Conservation (phyloP, 2,113 vertebrate genomes). For the human region GRCh38 chr4:180847501-180848000, state of each 20-base stretch:
- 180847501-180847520: background rate
- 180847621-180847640: background rate
- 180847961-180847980: background rate
- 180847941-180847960: background rate
- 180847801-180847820: background rate
- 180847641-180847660: slow-evolving; percentile 5
- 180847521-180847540: background rate
- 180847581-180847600: background rate
- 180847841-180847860: background rate
- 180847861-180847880: background rate
- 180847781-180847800: background rate
- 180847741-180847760: background rate
- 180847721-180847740: background rate
- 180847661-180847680: background rate
- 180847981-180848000: background rate
- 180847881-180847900: background rate
- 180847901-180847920: background rate
- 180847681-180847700: background rate
- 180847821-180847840: background rate
- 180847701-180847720: background rate
- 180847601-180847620: background rate
- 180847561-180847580: background rate
- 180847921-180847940: background rate
- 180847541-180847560: background rate
- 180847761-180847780: background rate